Evolutionary conservation across 2,888 invertebrate genomes (phyloP), one percentile per base, ranked within the genome.

Genomic region (Aporophyla lueneburgensis): DNA sequence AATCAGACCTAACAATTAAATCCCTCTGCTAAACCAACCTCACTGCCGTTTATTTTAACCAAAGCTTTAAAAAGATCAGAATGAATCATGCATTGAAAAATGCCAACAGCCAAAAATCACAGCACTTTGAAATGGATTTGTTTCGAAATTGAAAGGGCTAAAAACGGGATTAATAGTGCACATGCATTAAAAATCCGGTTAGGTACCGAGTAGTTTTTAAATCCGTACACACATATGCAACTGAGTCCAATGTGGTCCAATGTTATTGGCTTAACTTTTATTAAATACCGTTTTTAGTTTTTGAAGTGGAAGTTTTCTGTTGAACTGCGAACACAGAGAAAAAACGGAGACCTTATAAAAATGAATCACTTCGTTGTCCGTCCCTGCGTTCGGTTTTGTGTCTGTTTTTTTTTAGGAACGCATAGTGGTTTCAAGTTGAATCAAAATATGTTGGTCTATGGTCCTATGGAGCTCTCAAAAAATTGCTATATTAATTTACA

Each of bases 41-140:
- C 46, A 21, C 19, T 61, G 12, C 27, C 73, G 12, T 53, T 79
- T 69, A 84, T 65, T 79, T 68, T 53, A 58, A 53, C 43, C 54
- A 66, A 78, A 49, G 67, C 33, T 59, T 71, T 83, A 69, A 61
- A 58, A 53, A 66, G 84, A 73, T 73, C 46, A 61, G 43, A 79
- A 49, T 58, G 49, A 27, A 80, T 54, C 40, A 58, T 40, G 62
- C 27, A 54, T 72, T 71, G 27, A 69, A 63, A 67, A 67, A 72
- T 68, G 33, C 19, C 24, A 46, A n/a, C 62, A 62, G 59, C 19
- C 21, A 79, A 81, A 68, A 49, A 68, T 56, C 78, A 59, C 40
- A 66, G 54, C 12, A 70, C 14, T 78, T 33, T 10, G 24, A 68
- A 68, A 68, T 49, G 66, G 66, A 62, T 80, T 71, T 58, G 24